These are phyloP conservation scores for Virgularia gustaviana DNA, from an alignment of 92 coral and sea anemone species.

Conservation along the genomic window DNA sequence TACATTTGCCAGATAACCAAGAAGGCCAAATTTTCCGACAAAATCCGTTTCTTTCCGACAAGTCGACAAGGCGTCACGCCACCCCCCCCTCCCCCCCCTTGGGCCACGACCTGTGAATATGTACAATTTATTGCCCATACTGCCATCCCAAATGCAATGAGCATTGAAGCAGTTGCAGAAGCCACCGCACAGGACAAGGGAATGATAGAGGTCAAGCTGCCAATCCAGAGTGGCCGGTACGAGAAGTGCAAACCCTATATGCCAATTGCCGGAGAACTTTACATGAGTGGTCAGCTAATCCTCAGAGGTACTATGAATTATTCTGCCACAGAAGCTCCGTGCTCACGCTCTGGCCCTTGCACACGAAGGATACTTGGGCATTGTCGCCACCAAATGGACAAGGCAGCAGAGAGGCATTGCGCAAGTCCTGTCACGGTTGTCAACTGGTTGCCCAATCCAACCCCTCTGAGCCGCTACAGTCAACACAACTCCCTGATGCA, in stretches of 20 bases:
- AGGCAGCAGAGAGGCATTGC: constrained; percentile 38
- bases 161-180: constrained; percentile 35
- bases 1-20: too few species aligned
- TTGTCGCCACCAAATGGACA: constrained; percentile 51
- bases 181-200: constrained; percentile 39
- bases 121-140: background rate
- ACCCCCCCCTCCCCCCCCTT: too few species aligned
- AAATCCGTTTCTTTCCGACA: too few species aligned
- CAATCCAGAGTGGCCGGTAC: constrained; percentile 39
- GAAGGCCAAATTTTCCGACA: too few species aligned
- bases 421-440: too few species aligned
- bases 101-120: background rate
- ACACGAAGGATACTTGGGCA: constrained; percentile 51
- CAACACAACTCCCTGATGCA: constrained; percentile 44
- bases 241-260: constrained; percentile 50
- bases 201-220: constrained; percentile 37
- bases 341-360: constrained; percentile 35
- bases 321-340: constrained; percentile 46
- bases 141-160: constrained; percentile 1
- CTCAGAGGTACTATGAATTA: constrained; percentile 45
- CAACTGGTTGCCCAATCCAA: constrained; percentile 51
- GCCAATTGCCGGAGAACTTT: constrained; percentile 42
- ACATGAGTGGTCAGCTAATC: constrained; percentile 40
- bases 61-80: too few species aligned
- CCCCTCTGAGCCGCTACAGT: constrained; percentile 52